These are phyloP conservation scores for Polydrusus tereticollis DNA, from an alignment of 2,888 invertebrate genomes.

Conservation along the genomic window DNA sequence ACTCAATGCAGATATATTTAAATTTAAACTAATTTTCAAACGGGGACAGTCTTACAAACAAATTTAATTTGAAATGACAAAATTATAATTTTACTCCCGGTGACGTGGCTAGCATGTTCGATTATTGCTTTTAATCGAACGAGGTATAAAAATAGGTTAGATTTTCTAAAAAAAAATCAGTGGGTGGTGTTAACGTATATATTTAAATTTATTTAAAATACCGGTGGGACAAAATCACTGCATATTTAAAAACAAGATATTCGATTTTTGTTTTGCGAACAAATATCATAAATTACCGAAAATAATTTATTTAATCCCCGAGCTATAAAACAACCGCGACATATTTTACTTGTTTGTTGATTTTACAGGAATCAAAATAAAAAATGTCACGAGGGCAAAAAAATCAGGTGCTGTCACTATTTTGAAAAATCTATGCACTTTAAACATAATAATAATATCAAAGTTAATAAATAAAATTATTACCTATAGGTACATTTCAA, in stretches of 20 bases:
- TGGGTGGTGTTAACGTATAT: slow-evolving; percentile 17
- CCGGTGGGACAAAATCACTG: not conserved
- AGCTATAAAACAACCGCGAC: not conserved
- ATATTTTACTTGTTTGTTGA: not conserved
- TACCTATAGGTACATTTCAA: too few species aligned
- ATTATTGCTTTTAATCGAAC: slow-evolving; percentile 1
- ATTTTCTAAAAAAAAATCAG: slow-evolving; percentile 1
- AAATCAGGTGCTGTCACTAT: too few species aligned
- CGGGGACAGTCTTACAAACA: not conserved
- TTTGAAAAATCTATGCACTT: too few species aligned
- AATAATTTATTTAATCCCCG: not conserved
- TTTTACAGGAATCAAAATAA: not conserved
- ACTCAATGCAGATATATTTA: too few species aligned
- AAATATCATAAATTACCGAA: slow-evolving; percentile 2
- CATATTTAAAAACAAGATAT: not conserved
- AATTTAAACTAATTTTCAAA: too few species aligned
- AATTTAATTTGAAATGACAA: not conserved
- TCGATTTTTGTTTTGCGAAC: slow-evolving; percentile 1
- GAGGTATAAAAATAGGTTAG: not conserved
- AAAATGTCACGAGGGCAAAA: too few species aligned
- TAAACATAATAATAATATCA: too few species aligned
- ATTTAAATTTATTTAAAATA: slow-evolving; percentile 7
- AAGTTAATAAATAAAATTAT: too few species aligned
- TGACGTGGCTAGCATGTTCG: not conserved
- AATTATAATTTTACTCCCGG: not conserved